These are phyloP conservation scores for Ormia ochracea DNA, from an alignment of 2,888 invertebrate genomes.

Conservation along the genomic window DNA sequence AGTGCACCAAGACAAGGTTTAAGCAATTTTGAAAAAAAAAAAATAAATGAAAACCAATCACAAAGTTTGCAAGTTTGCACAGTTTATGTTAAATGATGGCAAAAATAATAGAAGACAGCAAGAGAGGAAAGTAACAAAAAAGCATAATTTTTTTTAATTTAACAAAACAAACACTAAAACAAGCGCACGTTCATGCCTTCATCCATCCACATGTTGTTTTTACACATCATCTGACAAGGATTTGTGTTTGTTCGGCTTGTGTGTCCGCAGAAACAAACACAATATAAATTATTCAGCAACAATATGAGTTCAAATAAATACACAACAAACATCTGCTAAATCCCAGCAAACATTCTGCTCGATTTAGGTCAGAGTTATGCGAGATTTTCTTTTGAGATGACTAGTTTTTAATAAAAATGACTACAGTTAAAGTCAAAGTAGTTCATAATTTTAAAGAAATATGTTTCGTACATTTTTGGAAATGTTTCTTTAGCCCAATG, in stretches of 20 bases:
- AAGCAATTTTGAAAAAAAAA: too few species aligned
- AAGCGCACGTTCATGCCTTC: not conserved
- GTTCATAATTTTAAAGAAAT: too few species aligned
- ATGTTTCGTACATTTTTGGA: too few species aligned
- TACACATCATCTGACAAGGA: constrained; percentile 8
- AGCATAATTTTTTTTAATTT: constrained; percentile 39
- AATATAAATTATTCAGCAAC: constrained; percentile 29
- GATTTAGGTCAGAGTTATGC: too few species aligned
- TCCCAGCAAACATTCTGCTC: too few species aligned
- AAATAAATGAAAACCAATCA: not conserved
- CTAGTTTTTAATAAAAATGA: too few species aligned
- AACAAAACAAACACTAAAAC: constrained; percentile 25
- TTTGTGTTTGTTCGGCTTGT: not conserved
- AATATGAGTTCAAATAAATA: not conserved
- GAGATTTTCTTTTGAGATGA: too few species aligned
- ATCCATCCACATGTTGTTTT: not conserved
- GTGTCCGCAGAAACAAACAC: not conserved
- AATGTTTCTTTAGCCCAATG: too few species aligned
- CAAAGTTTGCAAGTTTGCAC: not conserved
- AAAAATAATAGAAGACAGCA: not conserved
- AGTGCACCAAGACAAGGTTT: too few species aligned
- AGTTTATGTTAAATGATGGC: not conserved
- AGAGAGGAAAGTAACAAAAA: not conserved
- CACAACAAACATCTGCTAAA: constrained; percentile 27
- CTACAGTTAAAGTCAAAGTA: too few species aligned